Percentiles rank a stretch among this genome's conserved stretches.
Conservation (phyloP, 64 coral and sea anemone species). For the Acropora yongei region DNA sequence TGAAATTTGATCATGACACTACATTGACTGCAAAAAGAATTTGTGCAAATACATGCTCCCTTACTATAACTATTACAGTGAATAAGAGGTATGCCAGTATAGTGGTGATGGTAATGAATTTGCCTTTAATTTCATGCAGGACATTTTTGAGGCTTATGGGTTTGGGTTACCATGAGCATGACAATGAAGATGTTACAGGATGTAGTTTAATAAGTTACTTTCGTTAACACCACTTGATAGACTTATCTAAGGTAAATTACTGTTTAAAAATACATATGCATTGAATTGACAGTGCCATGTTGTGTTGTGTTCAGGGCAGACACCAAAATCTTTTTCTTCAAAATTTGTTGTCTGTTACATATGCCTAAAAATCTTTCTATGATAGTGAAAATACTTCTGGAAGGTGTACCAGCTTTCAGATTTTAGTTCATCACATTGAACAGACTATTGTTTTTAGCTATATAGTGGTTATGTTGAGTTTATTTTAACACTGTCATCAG, state of each 20-base stretch:
- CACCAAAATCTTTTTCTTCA: background rate
- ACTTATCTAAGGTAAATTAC: background rate
- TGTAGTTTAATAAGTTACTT: too few relatives aligned
- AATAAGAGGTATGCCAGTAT: constrained; percentile 55
- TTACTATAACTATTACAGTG: constrained; percentile 60
- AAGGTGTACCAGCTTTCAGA: background rate
- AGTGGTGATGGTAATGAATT: constrained; percentile 10
- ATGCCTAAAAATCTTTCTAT: background rate
- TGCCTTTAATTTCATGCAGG: constrained; percentile 53
- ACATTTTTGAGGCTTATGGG: constrained; percentile 55
- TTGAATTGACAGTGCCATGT: background rate
- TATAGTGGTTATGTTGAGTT: background rate
- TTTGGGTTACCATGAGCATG: constrained; percentile 30
- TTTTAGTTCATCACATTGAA: background rate
- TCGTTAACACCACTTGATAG: too few relatives aligned
- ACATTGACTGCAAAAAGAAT: constrained; percentile 27
- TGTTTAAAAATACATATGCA: background rate
- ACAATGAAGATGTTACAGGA: too few relatives aligned
- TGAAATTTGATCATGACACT: constrained; percentile 55
- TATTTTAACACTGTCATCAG: background rate
- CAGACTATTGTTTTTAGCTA: background rate
- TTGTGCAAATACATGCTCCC: constrained; percentile 65
- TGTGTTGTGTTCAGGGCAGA: background rate
- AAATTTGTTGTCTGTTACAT: constrained; percentile 3
- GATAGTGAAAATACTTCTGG: background rate